These are phyloP conservation scores for Vanessa cardui DNA, from an alignment of 2,888 invertebrate species.

Conservation along the genomic window DNA sequence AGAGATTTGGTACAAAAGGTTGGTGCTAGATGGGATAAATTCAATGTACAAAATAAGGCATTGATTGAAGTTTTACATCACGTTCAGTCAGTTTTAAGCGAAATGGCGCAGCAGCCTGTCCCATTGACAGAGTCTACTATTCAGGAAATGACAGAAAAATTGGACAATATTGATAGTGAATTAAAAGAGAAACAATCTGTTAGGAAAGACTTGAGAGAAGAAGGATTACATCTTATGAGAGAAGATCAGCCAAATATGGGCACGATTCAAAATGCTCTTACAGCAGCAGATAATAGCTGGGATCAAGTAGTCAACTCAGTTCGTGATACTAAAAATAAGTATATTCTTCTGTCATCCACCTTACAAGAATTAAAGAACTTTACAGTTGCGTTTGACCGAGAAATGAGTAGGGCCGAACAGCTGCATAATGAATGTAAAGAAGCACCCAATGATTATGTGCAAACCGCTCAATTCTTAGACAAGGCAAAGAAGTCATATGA, in stretches of 20 bases:
- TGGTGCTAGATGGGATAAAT: slow-evolving; percentile 89
- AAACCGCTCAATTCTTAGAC: slow-evolving; percentile 87
- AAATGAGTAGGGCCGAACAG: slow-evolving; percentile 87
- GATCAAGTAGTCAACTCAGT: slow-evolving; percentile 90
- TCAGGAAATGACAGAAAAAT: slow-evolving; percentile 74
- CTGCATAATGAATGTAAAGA: slow-evolving; percentile 85
- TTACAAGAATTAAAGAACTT: slow-evolving; percentile 90
- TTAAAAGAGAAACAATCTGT: slow-evolving; percentile 83
- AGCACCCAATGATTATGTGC: slow-evolving; percentile 87
- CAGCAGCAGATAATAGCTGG: slow-evolving; percentile 91
- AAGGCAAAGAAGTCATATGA: slow-evolving; percentile 90
- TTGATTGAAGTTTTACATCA: slow-evolving; percentile 85
- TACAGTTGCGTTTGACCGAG: slow-evolving; percentile 86
- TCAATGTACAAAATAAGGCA: slow-evolving; percentile 88
- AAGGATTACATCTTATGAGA: slow-evolving; percentile 90
- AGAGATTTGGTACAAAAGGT: slow-evolving; percentile 87
- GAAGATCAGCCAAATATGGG: slow-evolving; percentile 91
- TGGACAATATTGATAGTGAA: slow-evolving; percentile 81
- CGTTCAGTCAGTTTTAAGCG: slow-evolving; percentile 81
- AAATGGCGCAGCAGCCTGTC: slow-evolving; percentile 78
- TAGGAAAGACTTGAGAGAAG: slow-evolving; percentile 88
- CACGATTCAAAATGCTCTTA: slow-evolving; percentile 89
- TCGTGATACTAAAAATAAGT: slow-evolving; percentile 88
- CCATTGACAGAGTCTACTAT: slow-evolving; percentile 75
- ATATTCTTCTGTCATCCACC: slow-evolving; percentile 87